Evolutionary conservation across 2,113 vertebrate genomes (phyloP), one percentile per base, ranked within the genome.

Genomic region (Mormoops blainvillei): DNA sequence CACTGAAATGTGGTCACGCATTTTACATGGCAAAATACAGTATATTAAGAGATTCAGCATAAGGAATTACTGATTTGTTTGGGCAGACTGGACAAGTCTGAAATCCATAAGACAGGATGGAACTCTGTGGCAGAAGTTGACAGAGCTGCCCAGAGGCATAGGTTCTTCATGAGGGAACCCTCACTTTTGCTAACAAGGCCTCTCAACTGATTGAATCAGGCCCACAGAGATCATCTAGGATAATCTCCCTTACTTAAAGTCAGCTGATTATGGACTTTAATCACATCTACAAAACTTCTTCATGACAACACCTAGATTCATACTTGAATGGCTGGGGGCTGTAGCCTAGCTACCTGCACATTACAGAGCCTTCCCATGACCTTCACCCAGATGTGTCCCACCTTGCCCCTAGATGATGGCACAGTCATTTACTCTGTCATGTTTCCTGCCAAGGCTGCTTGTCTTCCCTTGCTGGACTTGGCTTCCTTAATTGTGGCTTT

Each of bases 121-220:
- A 70, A 15, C 6, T 50, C 48, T 45, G 7, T 5, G 6, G 19
- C 7, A 14, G 16, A 24, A 11, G 50, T 31, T 3, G 1, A 0
- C 24, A 26, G 22, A 22, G 36, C 22, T 33, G n/a, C 33, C 43
- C 67, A 76, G 31, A 52, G 43, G 31, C 0, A 2, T 41, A 26
- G 3, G 7, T 15, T 77, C 61, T 63, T 50, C 31, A 19, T 4
- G 14, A 20, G 18, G 43, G 48, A 33, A 22, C 28, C 22, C 68
- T 76, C 7, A 3, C 10, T 58, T 86, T 43, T 45, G 50, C 45
- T 26, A 28, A 5, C 22, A 36, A 31, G 5, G 22, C 24, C 61
- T 20, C 28, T 28, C 16, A 16, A 16, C 16, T n/a, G 38, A 48
- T n/a, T 26, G 26, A 9, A 12, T 18, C 31, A 58, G 48, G 18